A percentile compares a stretch with the other conserved stretches of the same genome.
Evolutionary conservation across 2,113 vertebrate genomes (phyloP).

Genomic region (Strix aluco): DNA sequence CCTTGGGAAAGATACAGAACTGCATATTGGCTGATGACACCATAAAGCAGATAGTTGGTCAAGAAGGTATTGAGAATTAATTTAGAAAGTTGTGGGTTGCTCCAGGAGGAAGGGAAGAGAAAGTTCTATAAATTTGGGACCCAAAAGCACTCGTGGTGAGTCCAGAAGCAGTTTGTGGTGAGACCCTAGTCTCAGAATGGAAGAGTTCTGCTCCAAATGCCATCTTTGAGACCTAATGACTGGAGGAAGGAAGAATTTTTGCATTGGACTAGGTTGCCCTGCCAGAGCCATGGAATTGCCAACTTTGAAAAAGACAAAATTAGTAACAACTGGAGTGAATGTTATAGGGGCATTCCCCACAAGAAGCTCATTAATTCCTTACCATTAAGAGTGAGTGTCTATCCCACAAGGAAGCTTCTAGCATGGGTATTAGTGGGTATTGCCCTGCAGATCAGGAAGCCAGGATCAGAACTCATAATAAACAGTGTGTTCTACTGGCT

Average conservation of each 20-base stretch:
- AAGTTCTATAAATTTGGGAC: not conserved
- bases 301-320: not conserved
- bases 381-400: not conserved
- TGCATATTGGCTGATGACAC: not conserved
- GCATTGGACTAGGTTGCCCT: not conserved
- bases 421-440: not conserved
- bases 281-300: not conserved
- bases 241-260: not conserved
- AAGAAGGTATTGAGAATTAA: not conserved
- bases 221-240: not conserved
- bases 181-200: not conserved
- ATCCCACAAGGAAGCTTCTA: not conserved
- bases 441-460: not conserved
- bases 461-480: not conserved
- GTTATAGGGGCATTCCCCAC: not conserved
- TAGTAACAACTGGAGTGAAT: not conserved
- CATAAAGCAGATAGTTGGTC: not conserved
- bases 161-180: not conserved
- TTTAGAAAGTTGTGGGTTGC: not conserved
- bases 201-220: not conserved
- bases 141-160: not conserved
- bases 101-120: not conserved
- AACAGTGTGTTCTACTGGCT: not conserved
- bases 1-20: not conserved
- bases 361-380: not conserved